Conservation (phyloP, 2,888 invertebrate species). For the Orgyia antiqua region DNA sequence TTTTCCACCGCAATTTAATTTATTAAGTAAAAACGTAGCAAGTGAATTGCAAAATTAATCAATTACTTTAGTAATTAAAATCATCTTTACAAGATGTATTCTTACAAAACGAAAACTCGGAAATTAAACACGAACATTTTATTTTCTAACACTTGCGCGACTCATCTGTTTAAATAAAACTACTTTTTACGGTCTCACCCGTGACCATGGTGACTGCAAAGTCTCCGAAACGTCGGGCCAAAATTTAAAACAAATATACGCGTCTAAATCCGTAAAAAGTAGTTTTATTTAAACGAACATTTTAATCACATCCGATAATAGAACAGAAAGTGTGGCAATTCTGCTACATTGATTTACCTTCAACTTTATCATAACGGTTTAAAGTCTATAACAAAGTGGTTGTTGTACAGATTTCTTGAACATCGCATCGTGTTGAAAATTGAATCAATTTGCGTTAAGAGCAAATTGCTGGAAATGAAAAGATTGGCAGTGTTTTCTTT, state of each 20-base stretch:
- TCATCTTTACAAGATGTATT: slow-evolving; percentile 10
- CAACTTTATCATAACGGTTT: slow-evolving; percentile 11
- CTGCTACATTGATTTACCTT: not conserved
- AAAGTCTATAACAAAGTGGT: slow-evolving; percentile 20
- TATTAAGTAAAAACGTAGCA: too few relatives aligned
- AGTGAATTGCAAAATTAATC: too few relatives aligned
- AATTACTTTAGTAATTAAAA: slow-evolving; percentile 5
- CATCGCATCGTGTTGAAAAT: slow-evolving; percentile 42
- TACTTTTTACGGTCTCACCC: too few relatives aligned
- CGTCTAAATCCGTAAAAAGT: too few relatives aligned
- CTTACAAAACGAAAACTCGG: slow-evolving; percentile 16
- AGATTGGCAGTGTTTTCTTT: slow-evolving; percentile 45
- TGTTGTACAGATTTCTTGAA: slow-evolving; percentile 9
- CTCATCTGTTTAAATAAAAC: too few relatives aligned
- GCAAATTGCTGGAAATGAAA: slow-evolving; percentile 38
- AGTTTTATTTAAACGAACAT: too few relatives aligned
- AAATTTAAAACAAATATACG: too few relatives aligned
- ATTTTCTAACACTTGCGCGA: too few relatives aligned
- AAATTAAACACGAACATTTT: slow-evolving; percentile 27
- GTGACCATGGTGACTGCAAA: too few relatives aligned
- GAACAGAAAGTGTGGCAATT: slow-evolving; percentile 12
- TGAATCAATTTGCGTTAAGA: slow-evolving; percentile 51
- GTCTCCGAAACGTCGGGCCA: too few relatives aligned
- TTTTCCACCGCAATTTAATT: too few relatives aligned
- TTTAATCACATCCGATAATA: slow-evolving; percentile 23